Percentiles rank a stretch among this genome's conserved stretches.
These are phyloP conservation scores for Byasa hedistus DNA, from an alignment of 2,888 invertebrate genomes.

Conservation along the genomic window DNA sequence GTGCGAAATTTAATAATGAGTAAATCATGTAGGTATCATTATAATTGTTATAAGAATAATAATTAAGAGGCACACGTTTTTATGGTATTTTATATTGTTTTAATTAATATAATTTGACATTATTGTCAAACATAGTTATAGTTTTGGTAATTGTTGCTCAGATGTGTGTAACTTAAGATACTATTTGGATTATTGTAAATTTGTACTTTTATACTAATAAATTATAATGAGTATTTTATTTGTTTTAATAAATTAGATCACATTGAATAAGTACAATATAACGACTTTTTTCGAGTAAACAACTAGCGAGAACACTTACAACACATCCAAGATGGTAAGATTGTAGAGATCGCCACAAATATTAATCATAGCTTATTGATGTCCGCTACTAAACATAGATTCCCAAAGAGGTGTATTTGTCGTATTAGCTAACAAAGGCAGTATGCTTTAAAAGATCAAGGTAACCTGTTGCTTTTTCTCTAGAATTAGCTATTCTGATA, in stretches of 20 bases:
- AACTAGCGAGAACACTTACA: no score
- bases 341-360: no score
- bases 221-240: conserved; percentile 47
- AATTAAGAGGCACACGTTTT: conserved; percentile 1
- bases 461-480: no score
- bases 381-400: no score
- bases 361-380: no score
- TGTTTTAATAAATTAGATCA: conserved; percentile 24
- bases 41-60: neutral
- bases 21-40: neutral
- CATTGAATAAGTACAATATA: neutral
- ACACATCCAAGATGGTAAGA: no score
- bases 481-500: neutral
- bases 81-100: conserved; percentile 1
- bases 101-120: conserved; percentile 6
- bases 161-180: conserved; percentile 33
- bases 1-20: conserved; percentile 8
- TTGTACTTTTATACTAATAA: conserved; percentile 55
- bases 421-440: no score
- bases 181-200: conserved; percentile 44
- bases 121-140: conserved; percentile 17
- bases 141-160: conserved; percentile 30
- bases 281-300: no score
- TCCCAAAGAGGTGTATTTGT: no score
- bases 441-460: no score